These are phyloP conservation scores for Isurus oxyrinchus DNA, from an alignment of 2,113 vertebrate genomes.

Conservation along the genomic window DNA sequence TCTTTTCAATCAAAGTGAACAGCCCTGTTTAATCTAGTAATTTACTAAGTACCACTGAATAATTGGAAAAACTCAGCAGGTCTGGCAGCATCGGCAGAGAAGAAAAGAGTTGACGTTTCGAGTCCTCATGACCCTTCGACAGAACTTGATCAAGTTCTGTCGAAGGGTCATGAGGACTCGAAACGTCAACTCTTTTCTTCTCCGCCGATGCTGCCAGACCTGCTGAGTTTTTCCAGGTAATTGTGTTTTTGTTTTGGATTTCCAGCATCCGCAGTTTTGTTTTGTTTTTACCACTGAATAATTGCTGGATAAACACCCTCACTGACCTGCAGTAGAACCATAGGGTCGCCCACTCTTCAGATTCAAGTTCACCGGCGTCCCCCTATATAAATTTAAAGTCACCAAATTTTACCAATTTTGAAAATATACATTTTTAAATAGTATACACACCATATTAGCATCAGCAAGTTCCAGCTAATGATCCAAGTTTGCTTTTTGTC, in stretches of 20 bases:
- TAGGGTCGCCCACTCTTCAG: constrained; percentile 60
- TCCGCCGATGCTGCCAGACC: too few species aligned
- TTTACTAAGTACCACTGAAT: background rate
- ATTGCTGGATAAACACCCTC: background rate
- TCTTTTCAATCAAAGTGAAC: background rate
- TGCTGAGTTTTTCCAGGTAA: too few species aligned
- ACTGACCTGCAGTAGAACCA: constrained; percentile 49
- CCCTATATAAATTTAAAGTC: constrained; percentile 46
- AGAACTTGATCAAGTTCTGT: too few species aligned
- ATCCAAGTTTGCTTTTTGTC: background rate
- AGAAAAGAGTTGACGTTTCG: too few species aligned
- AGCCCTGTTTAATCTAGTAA: background rate
- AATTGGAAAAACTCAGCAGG: too few species aligned
- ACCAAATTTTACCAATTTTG: background rate
- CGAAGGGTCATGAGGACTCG: too few species aligned
- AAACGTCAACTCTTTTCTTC: too few species aligned
- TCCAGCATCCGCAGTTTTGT: too few species aligned
- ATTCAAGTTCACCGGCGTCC: constrained; percentile 60
- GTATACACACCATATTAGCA: background rate
- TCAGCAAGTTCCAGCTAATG: background rate
- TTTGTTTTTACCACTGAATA: background rate
- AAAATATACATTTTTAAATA: background rate
- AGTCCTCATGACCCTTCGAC: too few species aligned
- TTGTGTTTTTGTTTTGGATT: too few species aligned
- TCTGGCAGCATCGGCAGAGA: too few species aligned